Base-by-base conservation (phyloP, 30 jellyfish, hydroid and myxozoan species). In the Aurelia sp. region DNA sequence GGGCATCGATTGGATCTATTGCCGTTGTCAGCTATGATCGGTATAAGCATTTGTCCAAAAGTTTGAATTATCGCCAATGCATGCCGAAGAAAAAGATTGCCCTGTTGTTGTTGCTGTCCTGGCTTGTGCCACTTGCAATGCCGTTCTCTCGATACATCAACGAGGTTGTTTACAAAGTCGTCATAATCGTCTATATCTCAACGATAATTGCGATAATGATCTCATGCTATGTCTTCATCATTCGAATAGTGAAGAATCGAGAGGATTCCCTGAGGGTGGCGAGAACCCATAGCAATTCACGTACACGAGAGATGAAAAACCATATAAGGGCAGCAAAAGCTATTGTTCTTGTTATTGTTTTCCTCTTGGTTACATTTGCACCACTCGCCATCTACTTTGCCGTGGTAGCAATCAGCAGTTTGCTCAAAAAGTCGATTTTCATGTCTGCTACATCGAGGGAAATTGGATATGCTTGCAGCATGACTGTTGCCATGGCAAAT, bases 11-110 rank as follows among this genome's bases (percentile, higher is more conserved):
- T 35, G 69, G 91, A 7, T 76, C 97, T 16, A 66, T 92, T 9
- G 95, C 93, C 8, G 71, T 92, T 23, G 76, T 92, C 23, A 73
- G 95, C 18, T 87, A 68, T 68, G 98, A 92, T 77, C 88, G 98
- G 17, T 92, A 81, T 86, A 58, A 67, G 30, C 89, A 79, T 44
- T 74, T 92, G n/a, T 62, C 94, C 12, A 92, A 69, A 79, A 85
- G 81, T 3, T 65, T 55, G 13, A 79, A 82, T 27, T 92, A 92
- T 72, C 67, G 62, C 62, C 59, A 35, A 35, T 58, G 18, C 78
- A 86, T 87, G 95, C 41, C 97, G 48, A 86, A 74, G 76, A 35
- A 33, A 20, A 81, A 82, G 52, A 76, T 82, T 7, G 87, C 76
- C 65, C 9, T 82, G 22, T 71, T 92, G 35, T 17, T 92, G 21